Evolutionary conservation across 2,797 vertebrate species (phyloP).

Genomic region (Rhinogobio ventralis): DNA sequence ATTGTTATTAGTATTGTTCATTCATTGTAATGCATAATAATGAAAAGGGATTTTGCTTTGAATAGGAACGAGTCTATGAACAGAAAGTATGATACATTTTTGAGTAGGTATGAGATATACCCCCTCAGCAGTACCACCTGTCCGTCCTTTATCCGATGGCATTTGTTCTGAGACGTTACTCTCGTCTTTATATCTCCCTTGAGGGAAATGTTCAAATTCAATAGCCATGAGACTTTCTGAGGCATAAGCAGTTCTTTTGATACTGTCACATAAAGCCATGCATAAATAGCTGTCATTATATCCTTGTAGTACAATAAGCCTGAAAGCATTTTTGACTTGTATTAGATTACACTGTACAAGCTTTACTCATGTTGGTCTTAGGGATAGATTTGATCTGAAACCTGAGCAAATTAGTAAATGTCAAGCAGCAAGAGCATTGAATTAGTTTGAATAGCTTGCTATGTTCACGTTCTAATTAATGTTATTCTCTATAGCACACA

Average conservation of each 20-base stretch:
- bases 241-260: constrained; percentile 46
- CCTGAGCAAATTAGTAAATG: neutral
- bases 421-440: neutral
- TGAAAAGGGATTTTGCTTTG: neutral
- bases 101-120: constrained; percentile 4
- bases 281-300: constrained; percentile 35
- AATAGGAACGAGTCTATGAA: neutral
- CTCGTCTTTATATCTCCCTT: constrained; percentile 40
- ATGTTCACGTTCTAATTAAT: too few species aligned
- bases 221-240: constrained; percentile 40
- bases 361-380: constrained; percentile 10
- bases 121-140: neutral
- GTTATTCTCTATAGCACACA: neutral
- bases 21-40: neutral
- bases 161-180: constrained; percentile 42
- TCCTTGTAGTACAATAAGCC: constrained; percentile 20
- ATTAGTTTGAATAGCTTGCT: neutral
- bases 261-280: constrained; percentile 15
- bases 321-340: constrained; percentile 34
- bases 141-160: neutral
- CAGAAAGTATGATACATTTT: neutral
- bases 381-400: neutral
- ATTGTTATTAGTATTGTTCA: neutral
- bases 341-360: constrained; percentile 38
- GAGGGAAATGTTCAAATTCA: constrained; percentile 39